A percentile compares a stretch with the other conserved stretches of the same genome.
Evolutionary conservation across 2,113 vertebrate genomes (phyloP).

Genomic region (Catharus minimus): DNA sequence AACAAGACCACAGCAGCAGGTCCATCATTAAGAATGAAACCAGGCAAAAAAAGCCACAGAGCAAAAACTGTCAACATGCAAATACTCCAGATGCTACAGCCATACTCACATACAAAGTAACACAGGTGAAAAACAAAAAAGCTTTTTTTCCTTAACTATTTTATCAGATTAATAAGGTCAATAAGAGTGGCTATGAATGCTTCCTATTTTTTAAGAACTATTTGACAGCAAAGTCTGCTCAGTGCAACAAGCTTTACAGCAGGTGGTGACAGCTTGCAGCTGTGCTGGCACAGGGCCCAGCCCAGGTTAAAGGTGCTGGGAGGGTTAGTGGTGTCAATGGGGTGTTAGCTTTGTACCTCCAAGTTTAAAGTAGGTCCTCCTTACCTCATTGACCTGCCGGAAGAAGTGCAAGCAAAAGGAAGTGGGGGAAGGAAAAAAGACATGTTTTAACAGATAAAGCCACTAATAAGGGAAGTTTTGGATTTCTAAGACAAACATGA

Average conservation of each 20-base stretch:
- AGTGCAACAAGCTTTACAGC: conserved; percentile 19
- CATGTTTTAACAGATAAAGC: conserved; percentile 81
- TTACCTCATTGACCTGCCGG: conserved; percentile 99
- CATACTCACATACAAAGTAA: neutral
- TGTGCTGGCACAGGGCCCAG: conserved; percentile 29
- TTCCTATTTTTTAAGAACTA: conserved; percentile 25
- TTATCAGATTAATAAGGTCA: conserved; percentile 64
- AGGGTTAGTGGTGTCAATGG: conserved; percentile 72
- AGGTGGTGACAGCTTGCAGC: conserved; percentile 18
- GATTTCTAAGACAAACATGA: conserved; percentile 66
- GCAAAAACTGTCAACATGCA: conserved; percentile 63
- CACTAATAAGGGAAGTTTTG: conserved; percentile 68
- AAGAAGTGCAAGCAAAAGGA: conserved; percentile 85
- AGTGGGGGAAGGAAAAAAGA: conserved; percentile 78
- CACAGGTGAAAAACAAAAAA: neutral
- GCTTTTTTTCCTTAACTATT: neutral
- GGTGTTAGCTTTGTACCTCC: conserved; percentile 76
- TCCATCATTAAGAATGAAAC: neutral
- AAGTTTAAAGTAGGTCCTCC: conserved; percentile 72
- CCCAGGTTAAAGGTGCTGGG: conserved; percentile 56
- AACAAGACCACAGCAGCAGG: neutral
- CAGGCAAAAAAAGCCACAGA: neutral
- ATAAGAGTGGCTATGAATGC: conserved; percentile 27
- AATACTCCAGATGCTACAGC: conserved; percentile 16
- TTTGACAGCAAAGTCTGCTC: conserved; percentile 31